A percentile compares a stretch with the other conserved stretches of the same genome.
These are phyloP conservation scores for Hydractinia echinata DNA, from an alignment of 30 jellyfish, hydroid and myxozoan species.

Conservation along the genomic window DNA sequence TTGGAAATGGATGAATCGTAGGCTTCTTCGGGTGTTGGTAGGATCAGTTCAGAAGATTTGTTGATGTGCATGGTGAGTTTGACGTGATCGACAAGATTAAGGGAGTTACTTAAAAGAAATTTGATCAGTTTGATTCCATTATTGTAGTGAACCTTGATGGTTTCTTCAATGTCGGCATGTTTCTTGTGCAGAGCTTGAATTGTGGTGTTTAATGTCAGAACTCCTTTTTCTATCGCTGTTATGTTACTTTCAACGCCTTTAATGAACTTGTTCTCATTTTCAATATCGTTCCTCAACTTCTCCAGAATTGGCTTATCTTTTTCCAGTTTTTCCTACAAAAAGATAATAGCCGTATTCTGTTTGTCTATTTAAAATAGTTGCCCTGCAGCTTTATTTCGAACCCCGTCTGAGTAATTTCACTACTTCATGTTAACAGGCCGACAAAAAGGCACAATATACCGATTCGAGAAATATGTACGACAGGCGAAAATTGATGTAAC, in stretches of 20 bases:
- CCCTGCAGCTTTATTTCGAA: too few species aligned
- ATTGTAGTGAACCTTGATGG: conserved; percentile 50
- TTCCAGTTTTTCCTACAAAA: neutral
- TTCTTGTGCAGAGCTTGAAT: conserved; percentile 28
- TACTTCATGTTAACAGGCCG: too few species aligned
- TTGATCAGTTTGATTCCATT: conserved; percentile 53
- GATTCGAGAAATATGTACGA: too few species aligned
- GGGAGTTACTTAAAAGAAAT: conserved; percentile 67
- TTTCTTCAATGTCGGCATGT: conserved; percentile 46
- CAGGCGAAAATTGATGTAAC: too few species aligned
- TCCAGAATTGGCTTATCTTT: conserved; percentile 16
- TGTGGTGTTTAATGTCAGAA: conserved; percentile 34
- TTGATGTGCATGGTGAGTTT: conserved; percentile 60
- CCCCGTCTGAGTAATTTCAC: too few species aligned
- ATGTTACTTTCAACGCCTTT: conserved; percentile 45
- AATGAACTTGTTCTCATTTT: conserved; percentile 42
- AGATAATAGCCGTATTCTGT: too few species aligned
- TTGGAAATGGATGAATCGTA: conserved; percentile 48
- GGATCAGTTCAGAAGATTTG: conserved; percentile 31
- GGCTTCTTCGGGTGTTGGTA: conserved; percentile 49
- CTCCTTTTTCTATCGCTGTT: conserved; percentile 30
- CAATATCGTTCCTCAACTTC: conserved; percentile 1
- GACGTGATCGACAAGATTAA: conserved; percentile 52
- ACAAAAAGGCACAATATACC: too few species aligned
- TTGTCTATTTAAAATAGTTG: too few species aligned